These are phyloP conservation scores for Tadarida brasiliensis DNA, from an alignment of 2,797 vertebrate species.

Conservation along the genomic window DNA sequence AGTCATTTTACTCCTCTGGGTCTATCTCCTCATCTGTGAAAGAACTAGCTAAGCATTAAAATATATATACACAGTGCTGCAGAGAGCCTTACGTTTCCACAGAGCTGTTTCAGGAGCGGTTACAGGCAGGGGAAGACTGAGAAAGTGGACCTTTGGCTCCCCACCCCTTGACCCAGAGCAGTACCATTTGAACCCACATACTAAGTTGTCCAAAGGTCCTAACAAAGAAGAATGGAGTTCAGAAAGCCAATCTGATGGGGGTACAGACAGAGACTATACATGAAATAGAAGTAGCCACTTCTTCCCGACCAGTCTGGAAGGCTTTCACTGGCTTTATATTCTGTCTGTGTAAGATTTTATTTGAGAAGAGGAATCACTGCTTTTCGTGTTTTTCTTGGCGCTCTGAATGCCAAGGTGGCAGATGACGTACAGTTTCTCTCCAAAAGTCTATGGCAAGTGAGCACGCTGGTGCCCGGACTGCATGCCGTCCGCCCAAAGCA, in stretches of 20 bases:
- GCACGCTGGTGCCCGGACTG: background rate
- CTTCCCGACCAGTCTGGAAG: background rate
- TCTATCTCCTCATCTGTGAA: background rate
- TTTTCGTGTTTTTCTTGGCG: background rate
- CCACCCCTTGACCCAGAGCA: background rate
- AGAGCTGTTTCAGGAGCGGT: background rate
- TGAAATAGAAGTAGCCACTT: background rate
- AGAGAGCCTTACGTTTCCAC: background rate
- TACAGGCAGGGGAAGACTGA: background rate
- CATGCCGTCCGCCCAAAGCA: background rate
- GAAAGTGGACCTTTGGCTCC: background rate
- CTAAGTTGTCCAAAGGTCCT: background rate
- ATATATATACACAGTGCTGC: background rate
- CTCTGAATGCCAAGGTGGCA: background rate
- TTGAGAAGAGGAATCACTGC: background rate
- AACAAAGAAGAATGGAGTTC: background rate
- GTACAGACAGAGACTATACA: background rate
- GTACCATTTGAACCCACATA: background rate
- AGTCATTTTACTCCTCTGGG: constrained; percentile 1
- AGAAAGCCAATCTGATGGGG: background rate
- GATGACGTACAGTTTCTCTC: background rate
- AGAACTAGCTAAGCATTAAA: background rate
- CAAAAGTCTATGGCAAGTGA: background rate
- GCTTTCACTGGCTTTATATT: background rate
- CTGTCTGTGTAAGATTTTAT: background rate